Evolutionary conservation across 2,113 vertebrate species (phyloP).

Genomic region (Oxygymnocypris stewartii): DNA sequence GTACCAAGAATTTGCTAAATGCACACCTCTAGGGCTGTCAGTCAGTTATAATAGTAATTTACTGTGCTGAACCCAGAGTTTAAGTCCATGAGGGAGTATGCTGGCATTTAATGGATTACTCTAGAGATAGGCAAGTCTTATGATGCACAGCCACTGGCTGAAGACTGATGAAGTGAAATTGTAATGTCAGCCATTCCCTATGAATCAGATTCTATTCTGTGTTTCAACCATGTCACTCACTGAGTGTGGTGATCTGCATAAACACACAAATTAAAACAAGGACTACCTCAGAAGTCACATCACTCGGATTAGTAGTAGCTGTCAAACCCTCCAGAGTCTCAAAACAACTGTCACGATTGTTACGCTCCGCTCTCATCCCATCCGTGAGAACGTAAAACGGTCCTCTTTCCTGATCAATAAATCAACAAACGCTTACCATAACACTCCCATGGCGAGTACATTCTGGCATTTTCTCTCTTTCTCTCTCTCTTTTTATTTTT

Average conservation of each 20-base stretch:
- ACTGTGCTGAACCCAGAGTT: conserved; percentile 62
- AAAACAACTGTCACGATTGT: conserved; percentile 21
- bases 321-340: conserved; percentile 13
- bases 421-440: conserved; percentile 69
- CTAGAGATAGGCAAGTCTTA: conserved; percentile 59
- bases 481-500: conserved; percentile 32
- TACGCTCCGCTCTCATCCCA: conserved; percentile 18
- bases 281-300: conserved; percentile 59
- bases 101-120: conserved; percentile 60
- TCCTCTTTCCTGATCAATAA: conserved; percentile 51
- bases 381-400: conserved; percentile 52
- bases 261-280: conserved; percentile 55
- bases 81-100: conserved; percentile 51
- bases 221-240: conserved; percentile 2
- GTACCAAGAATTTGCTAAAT: conserved; percentile 69
- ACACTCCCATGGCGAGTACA: conserved; percentile 50
- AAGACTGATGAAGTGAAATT: conserved; percentile 48
- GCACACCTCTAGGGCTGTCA: conserved; percentile 66
- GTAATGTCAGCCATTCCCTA: background rate
- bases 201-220: background rate
- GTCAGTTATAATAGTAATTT: conserved; percentile 71
- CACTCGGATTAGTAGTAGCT: conserved; percentile 46
- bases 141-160: conserved; percentile 63
- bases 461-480: conserved; percentile 56
- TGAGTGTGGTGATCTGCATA: background rate